Conservation (phyloP, 2,888 invertebrate genomes). For the Taenaris catops region DNA sequence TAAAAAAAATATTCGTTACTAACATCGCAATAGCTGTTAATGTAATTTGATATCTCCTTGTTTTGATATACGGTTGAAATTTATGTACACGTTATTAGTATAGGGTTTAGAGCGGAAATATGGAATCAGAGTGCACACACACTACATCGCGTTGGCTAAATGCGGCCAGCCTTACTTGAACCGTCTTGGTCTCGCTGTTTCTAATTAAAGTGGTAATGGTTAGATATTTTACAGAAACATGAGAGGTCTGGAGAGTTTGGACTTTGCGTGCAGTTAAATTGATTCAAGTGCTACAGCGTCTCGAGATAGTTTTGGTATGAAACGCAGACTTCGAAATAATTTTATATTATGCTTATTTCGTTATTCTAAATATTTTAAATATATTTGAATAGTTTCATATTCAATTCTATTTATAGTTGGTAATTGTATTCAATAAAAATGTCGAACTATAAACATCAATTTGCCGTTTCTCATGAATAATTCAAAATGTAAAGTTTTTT, state of each 20-base stretch:
- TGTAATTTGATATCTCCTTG: constrained; percentile 29
- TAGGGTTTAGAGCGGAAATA: constrained; percentile 70
- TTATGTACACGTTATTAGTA: constrained; percentile 32
- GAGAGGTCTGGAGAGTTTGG: constrained; percentile 49
- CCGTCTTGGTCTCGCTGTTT: constrained; percentile 34
- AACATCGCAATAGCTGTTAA: constrained; percentile 8
- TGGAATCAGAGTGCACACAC: constrained; percentile 60
- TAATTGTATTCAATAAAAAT: too few species aligned
- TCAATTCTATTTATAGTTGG: too few species aligned
- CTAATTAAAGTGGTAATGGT: constrained; percentile 28
- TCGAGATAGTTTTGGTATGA: constrained; percentile 50
- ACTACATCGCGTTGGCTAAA: constrained; percentile 51
- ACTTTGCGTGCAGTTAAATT: constrained; percentile 54
- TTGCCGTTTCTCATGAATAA: too few species aligned
- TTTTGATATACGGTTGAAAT: constrained; percentile 34
- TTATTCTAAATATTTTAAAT: too few species aligned
- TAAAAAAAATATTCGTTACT: background rate
- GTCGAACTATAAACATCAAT: too few species aligned
- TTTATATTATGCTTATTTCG: too few species aligned
- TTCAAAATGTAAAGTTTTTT: too few species aligned
- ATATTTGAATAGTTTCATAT: too few species aligned
- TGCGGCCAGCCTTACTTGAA: constrained; percentile 44
- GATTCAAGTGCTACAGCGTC: constrained; percentile 67
- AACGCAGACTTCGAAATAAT: constrained; percentile 32
- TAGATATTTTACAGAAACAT: constrained; percentile 33